phyloP scores from a whole-genome alignment of 2,113 vertebrate genomes.

The Eolophus roseicapilla region DNA sequence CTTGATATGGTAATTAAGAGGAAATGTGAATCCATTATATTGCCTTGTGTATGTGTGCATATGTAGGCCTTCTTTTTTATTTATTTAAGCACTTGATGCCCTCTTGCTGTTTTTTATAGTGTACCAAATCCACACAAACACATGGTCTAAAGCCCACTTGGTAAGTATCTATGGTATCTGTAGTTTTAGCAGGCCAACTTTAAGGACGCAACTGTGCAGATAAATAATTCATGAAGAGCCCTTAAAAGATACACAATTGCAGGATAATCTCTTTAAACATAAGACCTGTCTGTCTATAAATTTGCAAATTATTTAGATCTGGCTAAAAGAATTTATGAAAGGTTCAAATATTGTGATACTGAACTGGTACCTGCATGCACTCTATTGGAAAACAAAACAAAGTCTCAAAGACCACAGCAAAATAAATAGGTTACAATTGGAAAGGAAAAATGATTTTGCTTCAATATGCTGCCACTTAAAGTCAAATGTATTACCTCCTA shows the following conservation, averaged over 20 bases:
- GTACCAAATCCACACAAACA: conserved; percentile 30
- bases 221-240: background rate
- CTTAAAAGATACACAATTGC: background rate
- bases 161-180: background rate
- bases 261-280: background rate
- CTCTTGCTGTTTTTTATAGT: conserved; percentile 53
- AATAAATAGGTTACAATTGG: background rate
- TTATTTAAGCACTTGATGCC: conserved; percentile 58
- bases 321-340: background rate
- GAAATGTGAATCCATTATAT: conserved; percentile 80
- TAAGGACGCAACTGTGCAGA: background rate
- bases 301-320: background rate
- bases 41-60: conserved; percentile 7
- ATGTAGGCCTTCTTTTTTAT: background rate
- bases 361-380: background rate
- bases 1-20: conserved; percentile 85
- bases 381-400: background rate
- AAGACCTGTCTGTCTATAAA: background rate
- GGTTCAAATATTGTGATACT: conserved; percentile 12
- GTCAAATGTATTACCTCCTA: background rate
- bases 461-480: background rate
- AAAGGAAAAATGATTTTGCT: background rate
- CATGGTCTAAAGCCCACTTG: background rate
- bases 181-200: background rate
- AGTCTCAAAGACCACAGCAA: background rate